Conservation (phyloP, 2,797 vertebrate genomes). For the Notolabrus celidotus region DNA sequence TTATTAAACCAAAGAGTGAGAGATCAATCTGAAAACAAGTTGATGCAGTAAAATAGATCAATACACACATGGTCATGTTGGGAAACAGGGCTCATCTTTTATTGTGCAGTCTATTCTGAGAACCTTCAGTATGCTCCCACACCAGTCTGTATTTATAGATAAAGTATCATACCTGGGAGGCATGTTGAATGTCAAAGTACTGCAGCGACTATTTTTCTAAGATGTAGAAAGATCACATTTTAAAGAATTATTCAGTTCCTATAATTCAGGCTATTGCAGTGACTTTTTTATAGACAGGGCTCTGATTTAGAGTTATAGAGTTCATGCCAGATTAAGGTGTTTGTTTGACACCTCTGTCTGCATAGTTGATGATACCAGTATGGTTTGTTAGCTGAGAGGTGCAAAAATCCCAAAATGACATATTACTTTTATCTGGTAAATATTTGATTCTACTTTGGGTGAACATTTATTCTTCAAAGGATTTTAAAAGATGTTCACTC, state of each 20-base stretch:
- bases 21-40: constrained; percentile 55
- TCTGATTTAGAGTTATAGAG: constrained; percentile 30
- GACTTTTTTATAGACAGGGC: constrained; percentile 1
- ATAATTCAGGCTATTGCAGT: background rate
- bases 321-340: constrained; percentile 15
- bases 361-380: background rate
- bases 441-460: too few relatives aligned
- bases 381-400: background rate
- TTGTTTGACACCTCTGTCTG: background rate
- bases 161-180: background rate
- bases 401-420: too few relatives aligned
- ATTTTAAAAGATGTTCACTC: too few relatives aligned
- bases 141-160: constrained; percentile 30
- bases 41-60: constrained; percentile 46
- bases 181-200: background rate
- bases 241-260: background rate
- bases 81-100: constrained; percentile 39
- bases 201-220: constrained; percentile 9
- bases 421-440: too few relatives aligned
- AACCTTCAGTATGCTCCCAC: constrained; percentile 20
- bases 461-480: too few relatives aligned
- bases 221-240: background rate
- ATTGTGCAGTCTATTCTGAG: constrained; percentile 43
- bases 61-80: constrained; percentile 39
- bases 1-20: constrained; percentile 57